Percentiles rank a stretch among this genome's conserved stretches.
These are phyloP conservation scores for Drosophila nigricruria DNA, from an alignment of 2,888 invertebrate genomes.

Conservation along the genomic window DNA sequence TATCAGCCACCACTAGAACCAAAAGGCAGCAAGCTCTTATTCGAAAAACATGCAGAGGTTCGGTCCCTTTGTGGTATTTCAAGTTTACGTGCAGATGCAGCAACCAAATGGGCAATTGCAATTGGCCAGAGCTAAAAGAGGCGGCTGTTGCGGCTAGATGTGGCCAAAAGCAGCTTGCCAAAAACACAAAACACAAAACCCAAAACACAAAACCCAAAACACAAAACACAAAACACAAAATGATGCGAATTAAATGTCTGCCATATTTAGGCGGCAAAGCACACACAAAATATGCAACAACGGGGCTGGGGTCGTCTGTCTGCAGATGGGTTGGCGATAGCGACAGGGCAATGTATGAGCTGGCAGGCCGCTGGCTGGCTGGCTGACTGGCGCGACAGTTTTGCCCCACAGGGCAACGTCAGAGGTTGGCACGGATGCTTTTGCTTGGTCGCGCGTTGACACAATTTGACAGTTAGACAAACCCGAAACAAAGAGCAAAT, in stretches of 20 bases:
- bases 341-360: slow-evolving; percentile 66
- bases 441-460: slow-evolving; percentile 57
- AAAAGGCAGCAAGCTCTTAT: too few species aligned
- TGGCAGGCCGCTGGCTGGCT: slow-evolving; percentile 59
- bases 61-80: not conserved
- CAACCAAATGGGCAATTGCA: too few species aligned
- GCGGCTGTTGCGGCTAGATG: too few species aligned
- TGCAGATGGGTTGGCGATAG: slow-evolving; percentile 44
- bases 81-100: too few species aligned
- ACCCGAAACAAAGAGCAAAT: slow-evolving; percentile 76
- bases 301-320: slow-evolving; percentile 23
- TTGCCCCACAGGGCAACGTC: slow-evolving; percentile 24
- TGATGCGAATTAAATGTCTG: slow-evolving; percentile 58
- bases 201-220: slow-evolving; percentile 29
- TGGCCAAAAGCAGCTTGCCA: slow-evolving; percentile 59
- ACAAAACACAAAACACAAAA: slow-evolving; percentile 16
- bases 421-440: slow-evolving; percentile 10
- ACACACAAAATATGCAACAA: slow-evolving; percentile 27
- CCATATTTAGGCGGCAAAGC: slow-evolving; percentile 67
- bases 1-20: too few species aligned
- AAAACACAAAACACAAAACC: slow-evolving; percentile 27
- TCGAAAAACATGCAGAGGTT: too few species aligned
- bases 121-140: too few species aligned
- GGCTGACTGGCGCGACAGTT: slow-evolving; percentile 65
- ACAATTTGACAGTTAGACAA: slow-evolving; percentile 79